Percentiles rank a stretch among this genome's conserved stretches.
phyloP scores from a whole-genome alignment of 1,140 invertebrate genomes.

The Zaprionus africanus region DNA sequence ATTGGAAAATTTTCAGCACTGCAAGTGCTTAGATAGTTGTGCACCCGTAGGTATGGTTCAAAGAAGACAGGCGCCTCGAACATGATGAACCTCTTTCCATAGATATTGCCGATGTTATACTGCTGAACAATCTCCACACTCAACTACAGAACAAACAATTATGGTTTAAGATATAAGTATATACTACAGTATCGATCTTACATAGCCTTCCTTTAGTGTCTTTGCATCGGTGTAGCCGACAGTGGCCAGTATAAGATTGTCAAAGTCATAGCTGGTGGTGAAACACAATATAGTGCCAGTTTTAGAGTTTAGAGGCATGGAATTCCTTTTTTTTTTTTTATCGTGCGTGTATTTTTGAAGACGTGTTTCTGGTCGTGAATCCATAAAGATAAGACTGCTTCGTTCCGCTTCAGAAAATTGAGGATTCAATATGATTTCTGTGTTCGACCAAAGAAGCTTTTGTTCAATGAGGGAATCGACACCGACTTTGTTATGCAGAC shows the following conservation, averaged over 20 bases:
- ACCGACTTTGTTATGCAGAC: constrained; percentile 65
- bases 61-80: constrained; percentile 89
- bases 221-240: constrained; percentile 86
- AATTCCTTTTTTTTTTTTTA: no score
- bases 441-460: constrained; percentile 75
- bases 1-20: constrained; percentile 86
- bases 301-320: constrained; percentile 85
- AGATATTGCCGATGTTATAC: constrained; percentile 83
- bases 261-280: constrained; percentile 88
- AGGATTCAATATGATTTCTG: constrained; percentile 60
- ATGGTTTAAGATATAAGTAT: background rate
- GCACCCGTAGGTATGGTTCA: constrained; percentile 88
- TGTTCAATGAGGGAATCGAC: constrained; percentile 56
- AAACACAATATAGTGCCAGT: constrained; percentile 90
- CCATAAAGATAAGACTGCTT: constrained; percentile 62
- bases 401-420: constrained; percentile 51
- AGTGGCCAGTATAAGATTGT: constrained; percentile 88
- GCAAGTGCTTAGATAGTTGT: constrained; percentile 87
- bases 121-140: constrained; percentile 84
- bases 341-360: background rate
- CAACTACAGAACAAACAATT: constrained; percentile 74
- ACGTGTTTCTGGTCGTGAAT: constrained; percentile 10
- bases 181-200: constrained; percentile 68
- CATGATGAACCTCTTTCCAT: constrained; percentile 86
- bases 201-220: constrained; percentile 85